phyloP scores from a whole-genome alignment of 2,113 vertebrate genomes.

The Pycnonotus jocosus region DNA sequence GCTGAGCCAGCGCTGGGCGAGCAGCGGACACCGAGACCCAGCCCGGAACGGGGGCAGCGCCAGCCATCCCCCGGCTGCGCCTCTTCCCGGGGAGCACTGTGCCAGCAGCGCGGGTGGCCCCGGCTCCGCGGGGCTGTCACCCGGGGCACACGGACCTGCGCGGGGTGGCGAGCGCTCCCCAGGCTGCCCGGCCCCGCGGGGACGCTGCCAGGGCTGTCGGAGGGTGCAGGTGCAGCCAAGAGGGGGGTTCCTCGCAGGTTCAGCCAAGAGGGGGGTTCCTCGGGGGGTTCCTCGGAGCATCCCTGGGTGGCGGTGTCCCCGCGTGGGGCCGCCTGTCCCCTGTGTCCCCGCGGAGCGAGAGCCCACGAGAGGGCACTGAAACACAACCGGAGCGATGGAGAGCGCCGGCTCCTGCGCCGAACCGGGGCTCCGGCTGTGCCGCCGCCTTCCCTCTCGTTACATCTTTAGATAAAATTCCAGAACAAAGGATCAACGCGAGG shows the following conservation, averaged over 20 bases:
- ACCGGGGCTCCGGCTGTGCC: not conserved
- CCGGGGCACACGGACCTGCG: fast-evolving
- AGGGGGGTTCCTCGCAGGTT: fast-evolving
- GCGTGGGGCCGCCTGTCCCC: not conserved
- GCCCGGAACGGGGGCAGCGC: not conserved
- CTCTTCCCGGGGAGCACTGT: fast-evolving
- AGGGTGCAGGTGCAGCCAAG: fast-evolving
- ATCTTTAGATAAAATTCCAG: conserved; percentile 14
- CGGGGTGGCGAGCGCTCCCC: not conserved
- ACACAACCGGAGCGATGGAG: not conserved
- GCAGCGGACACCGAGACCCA: fast-evolving
- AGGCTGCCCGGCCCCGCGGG: fast-evolving
- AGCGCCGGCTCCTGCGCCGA: not conserved
- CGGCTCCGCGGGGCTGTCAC: fast-evolving
- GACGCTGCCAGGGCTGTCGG: fast-evolving
- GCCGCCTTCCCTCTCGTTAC: not conserved
- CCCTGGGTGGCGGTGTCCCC: not conserved
- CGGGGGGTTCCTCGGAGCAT: not conserved
- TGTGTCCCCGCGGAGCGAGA: not conserved
- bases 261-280: no score
- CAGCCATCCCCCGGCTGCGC: fast-evolving
- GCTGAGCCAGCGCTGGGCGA: fast-evolving
- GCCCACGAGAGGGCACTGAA: conserved; percentile 69
- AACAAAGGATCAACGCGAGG: conserved; percentile 24
- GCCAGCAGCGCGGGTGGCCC: fast-evolving